Evolutionary conservation across 1,140 invertebrate genomes (phyloP).

Genomic region (Andrena cerasifolii): DNA sequence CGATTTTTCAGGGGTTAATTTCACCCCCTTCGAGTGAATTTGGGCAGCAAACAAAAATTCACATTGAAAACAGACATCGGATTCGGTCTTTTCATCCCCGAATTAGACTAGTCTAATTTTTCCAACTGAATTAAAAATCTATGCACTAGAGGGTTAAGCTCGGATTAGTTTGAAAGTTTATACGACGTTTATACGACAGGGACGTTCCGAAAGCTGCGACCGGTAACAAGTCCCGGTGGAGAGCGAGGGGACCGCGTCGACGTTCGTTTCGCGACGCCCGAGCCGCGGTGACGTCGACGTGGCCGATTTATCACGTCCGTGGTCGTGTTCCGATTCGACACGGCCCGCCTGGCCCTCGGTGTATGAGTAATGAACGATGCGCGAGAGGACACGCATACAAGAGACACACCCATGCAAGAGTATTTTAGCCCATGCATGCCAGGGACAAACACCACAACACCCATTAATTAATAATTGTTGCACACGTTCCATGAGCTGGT

Average conservation of each 20-base stretch:
- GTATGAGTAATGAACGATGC: slow-evolving; percentile 47
- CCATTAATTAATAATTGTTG: slow-evolving; percentile 73
- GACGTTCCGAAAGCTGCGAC: slow-evolving; percentile 28
- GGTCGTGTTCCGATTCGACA: slow-evolving; percentile 25
- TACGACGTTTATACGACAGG: not conserved
- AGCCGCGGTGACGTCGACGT: slow-evolving; percentile 28
- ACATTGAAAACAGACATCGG: too few species aligned
- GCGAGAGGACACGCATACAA: slow-evolving; percentile 36
- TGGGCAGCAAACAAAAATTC: too few species aligned
- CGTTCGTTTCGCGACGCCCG: slow-evolving; percentile 7
- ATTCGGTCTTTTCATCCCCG: too few species aligned
- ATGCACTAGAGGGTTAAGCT: too few species aligned
- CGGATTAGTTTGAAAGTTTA: slow-evolving; percentile 31
- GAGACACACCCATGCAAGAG: slow-evolving; percentile 31
- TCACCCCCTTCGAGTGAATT: too few species aligned
- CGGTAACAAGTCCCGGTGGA: slow-evolving; percentile 33
- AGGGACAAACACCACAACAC: slow-evolving; percentile 54
- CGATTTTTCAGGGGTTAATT: too few species aligned
- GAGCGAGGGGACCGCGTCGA: slow-evolving; percentile 25
- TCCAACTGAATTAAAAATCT: too few species aligned
- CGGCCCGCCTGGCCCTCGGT: not conserved
- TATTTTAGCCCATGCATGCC: slow-evolving; percentile 69
- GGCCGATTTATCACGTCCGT: slow-evolving; percentile 31
- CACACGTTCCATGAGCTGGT: slow-evolving; percentile 74
- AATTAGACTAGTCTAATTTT: too few species aligned